Conservation (phyloP, 2,888 invertebrate species). For the Cerastoderma edule region DNA sequence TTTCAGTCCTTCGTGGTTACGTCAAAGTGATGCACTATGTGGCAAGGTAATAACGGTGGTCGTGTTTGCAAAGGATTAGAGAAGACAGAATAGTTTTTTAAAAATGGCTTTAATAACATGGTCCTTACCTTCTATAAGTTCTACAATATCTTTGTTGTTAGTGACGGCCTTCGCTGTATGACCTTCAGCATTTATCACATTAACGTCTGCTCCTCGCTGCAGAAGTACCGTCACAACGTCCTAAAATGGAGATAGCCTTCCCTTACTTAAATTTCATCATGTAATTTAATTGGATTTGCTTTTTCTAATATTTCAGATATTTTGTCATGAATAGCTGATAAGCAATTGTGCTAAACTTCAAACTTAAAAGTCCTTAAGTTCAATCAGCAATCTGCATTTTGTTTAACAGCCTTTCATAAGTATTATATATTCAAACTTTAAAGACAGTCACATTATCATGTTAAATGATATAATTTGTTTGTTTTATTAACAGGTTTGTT, state of each 20-base stretch:
- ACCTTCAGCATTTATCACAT: slow-evolving; percentile 88
- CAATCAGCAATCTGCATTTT: neutral
- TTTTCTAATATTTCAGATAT: neutral
- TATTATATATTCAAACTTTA: no score
- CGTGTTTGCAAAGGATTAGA: neutral
- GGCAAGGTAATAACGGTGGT: neutral
- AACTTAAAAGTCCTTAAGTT: neutral
- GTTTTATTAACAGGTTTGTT: no score
- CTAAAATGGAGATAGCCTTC: slow-evolving; percentile 81
- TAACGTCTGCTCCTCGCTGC: slow-evolving; percentile 87
- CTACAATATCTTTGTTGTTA: slow-evolving; percentile 86
- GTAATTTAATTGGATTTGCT: neutral
- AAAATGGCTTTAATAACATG: no score
- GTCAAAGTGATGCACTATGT: neutral
- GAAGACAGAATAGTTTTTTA: no score
- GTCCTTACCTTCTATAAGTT: slow-evolving; percentile 85
- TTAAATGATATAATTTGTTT: no score
- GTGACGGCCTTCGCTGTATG: slow-evolving; percentile 87
- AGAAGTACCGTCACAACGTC: slow-evolving; percentile 87
- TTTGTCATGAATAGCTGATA: neutral
- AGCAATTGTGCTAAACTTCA: neutral
- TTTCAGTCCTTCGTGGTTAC: neutral
- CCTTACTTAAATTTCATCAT: neutral
- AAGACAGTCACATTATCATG: no score
- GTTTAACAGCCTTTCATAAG: no score